These are phyloP conservation scores for Euproctis similis DNA, from an alignment of 2,888 invertebrate genomes.

Conservation along the genomic window DNA sequence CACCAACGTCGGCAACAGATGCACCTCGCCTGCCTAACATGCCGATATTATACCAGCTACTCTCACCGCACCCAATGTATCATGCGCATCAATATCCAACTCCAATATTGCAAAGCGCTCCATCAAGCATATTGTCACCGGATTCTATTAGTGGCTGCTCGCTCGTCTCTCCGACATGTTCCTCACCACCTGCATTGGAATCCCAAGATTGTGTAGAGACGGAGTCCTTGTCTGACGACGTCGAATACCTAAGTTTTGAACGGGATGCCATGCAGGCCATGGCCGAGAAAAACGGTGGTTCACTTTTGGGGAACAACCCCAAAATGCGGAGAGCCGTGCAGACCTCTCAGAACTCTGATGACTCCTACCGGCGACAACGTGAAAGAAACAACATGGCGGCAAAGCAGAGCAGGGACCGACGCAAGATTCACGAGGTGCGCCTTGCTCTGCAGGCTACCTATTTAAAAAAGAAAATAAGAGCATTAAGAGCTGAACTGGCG, in stretches of 20 bases:
- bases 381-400: slow-evolving; percentile 96
- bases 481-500: slow-evolving; percentile 81
- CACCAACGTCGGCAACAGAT: slow-evolving; percentile 18
- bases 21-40: background rate
- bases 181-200: slow-evolving; percentile 20
- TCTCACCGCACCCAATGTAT: background rate
- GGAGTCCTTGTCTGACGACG: slow-evolving; percentile 65
- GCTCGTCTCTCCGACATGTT: slow-evolving; percentile 2
- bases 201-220: slow-evolving; percentile 29
- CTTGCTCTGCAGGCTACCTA: slow-evolving; percentile 91
- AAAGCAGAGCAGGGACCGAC: slow-evolving; percentile 91
- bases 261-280: too few relatives aligned
- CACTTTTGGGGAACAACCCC: slow-evolving; percentile 72
- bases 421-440: slow-evolving; percentile 93
- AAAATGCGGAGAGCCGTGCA: slow-evolving; percentile 78
- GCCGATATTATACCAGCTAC: too few relatives aligned
- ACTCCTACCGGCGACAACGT: slow-evolving; percentile 90
- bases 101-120: slow-evolving; percentile 17
- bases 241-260: slow-evolving; percentile 80
- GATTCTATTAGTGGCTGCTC: slow-evolving; percentile 28
- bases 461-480: slow-evolving; percentile 91
- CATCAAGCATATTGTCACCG: slow-evolving; percentile 34
- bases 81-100: background rate
- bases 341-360: slow-evolving; percentile 65
- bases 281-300: slow-evolving; percentile 74